Percentiles rank a stretch among this genome's conserved stretches.
These are phyloP conservation scores for Salminus brasiliensis DNA, from an alignment of 2,113 vertebrate genomes.

Conservation along the genomic window DNA sequence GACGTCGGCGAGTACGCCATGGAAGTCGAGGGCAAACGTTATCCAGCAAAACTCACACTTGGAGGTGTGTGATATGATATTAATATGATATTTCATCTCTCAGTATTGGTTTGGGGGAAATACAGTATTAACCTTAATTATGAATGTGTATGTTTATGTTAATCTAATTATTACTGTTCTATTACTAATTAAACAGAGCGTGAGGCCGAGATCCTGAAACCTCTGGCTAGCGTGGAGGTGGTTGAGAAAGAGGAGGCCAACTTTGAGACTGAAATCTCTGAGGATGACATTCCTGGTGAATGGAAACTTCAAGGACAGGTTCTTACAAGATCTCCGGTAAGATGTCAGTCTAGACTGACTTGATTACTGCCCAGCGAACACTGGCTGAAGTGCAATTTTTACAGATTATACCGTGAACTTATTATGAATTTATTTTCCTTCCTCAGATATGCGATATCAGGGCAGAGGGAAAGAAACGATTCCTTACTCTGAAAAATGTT, in stretches of 20 bases:
- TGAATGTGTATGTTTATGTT: too few species aligned
- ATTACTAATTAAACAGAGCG: constrained; percentile 80
- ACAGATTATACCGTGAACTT: not conserved
- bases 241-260: constrained; percentile 91
- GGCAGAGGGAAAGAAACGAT: constrained; percentile 85
- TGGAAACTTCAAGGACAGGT: constrained; percentile 96
- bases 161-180: not conserved
- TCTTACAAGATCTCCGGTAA: constrained; percentile 92
- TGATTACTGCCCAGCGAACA: not conserved
- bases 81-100: not conserved
- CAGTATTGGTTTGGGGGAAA: not conserved
- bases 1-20: constrained; percentile 89
- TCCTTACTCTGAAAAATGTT: constrained; percentile 88
- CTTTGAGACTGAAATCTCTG: constrained; percentile 96
- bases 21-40: constrained; percentile 91
- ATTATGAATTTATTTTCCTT: constrained; percentile 12
- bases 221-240: constrained; percentile 88
- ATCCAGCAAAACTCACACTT: constrained; percentile 90
- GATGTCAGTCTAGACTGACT: constrained; percentile 37
- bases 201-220: constrained; percentile 90
- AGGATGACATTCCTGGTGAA: constrained; percentile 89
- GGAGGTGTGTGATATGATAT: constrained; percentile 86
- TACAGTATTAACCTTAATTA: too few species aligned
- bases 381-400: not conserved
- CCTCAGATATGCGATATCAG: constrained; percentile 91